phyloP scores from a whole-genome alignment of 2,797 vertebrate genomes.

The Leontopithecus rosalia region DNA sequence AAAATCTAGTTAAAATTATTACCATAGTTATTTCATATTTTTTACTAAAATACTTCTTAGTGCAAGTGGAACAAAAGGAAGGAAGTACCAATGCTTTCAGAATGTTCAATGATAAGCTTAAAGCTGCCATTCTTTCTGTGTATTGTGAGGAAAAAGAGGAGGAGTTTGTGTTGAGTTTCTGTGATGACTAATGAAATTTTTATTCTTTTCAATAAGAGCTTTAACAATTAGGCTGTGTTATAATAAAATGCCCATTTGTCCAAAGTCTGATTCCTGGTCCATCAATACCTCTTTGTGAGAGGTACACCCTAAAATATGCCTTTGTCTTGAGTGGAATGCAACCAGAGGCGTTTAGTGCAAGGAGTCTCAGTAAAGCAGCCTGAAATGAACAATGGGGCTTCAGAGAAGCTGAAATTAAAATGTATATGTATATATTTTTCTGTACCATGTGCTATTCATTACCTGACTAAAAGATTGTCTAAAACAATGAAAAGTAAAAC shows the following conservation, averaged over 20 bases:
- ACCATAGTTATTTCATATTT: neutral
- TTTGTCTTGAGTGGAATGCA: slow-evolving; percentile 86
- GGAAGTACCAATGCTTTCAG: neutral
- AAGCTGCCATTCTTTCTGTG: slow-evolving; percentile 52
- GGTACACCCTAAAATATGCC: slow-evolving; percentile 83
- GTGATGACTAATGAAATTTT: slow-evolving; percentile 85
- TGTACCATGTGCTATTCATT: slow-evolving; percentile 76
- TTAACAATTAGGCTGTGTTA: slow-evolving; percentile 86
- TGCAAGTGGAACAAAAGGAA: neutral
- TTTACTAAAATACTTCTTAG: slow-evolving; percentile 3
- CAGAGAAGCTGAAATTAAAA: slow-evolving; percentile 81
- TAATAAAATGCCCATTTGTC: slow-evolving; percentile 85
- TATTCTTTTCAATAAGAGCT: slow-evolving; percentile 78
- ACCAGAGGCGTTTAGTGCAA: slow-evolving; percentile 84
- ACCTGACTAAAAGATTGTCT: slow-evolving; percentile 74
- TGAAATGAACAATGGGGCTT: slow-evolving; percentile 82
- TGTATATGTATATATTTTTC: slow-evolving; percentile 73
- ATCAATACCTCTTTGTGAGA: slow-evolving; percentile 89
- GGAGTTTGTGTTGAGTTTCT: slow-evolving; percentile 70
- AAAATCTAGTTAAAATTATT: neutral
- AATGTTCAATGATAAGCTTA: neutral
- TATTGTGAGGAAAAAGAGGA: slow-evolving; percentile 62
- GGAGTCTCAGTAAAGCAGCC: slow-evolving; percentile 77
- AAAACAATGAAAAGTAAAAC: neutral
- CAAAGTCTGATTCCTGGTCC: slow-evolving; percentile 83